Percentiles rank a stretch among this genome's conserved stretches.
These are phyloP conservation scores for Lamprotornis superbus DNA, from an alignment of 2,113 vertebrate species.

Conservation along the genomic window DNA sequence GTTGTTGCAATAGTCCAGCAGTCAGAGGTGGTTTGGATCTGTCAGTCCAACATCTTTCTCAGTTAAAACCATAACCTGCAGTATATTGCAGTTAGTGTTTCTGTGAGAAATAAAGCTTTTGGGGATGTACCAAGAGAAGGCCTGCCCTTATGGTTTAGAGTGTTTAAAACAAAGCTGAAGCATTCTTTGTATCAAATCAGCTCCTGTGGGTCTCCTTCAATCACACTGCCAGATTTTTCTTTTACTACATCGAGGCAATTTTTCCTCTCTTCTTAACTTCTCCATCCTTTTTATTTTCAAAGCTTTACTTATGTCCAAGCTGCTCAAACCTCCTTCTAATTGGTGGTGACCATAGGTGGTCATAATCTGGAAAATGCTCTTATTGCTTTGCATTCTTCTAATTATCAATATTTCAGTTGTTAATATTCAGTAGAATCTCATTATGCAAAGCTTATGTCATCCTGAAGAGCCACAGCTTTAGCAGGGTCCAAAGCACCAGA, in stretches of 20 bases:
- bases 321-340: not conserved
- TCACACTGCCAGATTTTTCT: not conserved
- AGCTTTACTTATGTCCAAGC: not conserved
- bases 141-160: not conserved
- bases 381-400: not conserved
- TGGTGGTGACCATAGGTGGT: not conserved
- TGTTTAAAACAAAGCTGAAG: not conserved
- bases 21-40: not conserved
- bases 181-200: not conserved
- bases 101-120: not conserved
- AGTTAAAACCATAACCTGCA: not conserved
- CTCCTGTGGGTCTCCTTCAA: not conserved
- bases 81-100: not conserved
- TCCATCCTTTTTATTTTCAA: not conserved
- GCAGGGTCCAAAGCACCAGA: not conserved
- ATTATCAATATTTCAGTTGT: constrained; percentile 26
- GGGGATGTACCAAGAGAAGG: not conserved
- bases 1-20: not conserved
- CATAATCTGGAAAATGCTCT: not conserved
- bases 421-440: constrained; percentile 17
- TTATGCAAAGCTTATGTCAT: not conserved
- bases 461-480: not conserved
- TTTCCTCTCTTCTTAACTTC: not conserved
- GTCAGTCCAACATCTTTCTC: not conserved
- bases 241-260: not conserved